Conservation (phyloP, 1,140 invertebrate genomes). For the Dryas iulia region DNA sequence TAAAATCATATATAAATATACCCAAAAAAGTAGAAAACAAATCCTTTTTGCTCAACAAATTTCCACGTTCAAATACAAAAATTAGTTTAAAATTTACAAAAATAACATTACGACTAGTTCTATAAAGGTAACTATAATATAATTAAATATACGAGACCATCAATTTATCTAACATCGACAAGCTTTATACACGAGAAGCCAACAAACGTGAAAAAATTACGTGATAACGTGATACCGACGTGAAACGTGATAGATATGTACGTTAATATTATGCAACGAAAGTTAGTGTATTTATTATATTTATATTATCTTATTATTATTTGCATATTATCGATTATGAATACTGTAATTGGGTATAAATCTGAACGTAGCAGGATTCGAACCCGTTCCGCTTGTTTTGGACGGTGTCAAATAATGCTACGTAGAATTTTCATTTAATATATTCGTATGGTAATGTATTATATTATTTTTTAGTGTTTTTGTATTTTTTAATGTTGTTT, state of each 20-base stretch:
- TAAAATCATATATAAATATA: neutral
- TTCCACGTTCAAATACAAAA: slow-evolving; percentile 7
- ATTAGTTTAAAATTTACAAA: slow-evolving; percentile 62
- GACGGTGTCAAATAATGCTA: neutral
- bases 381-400: neutral
- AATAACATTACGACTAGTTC: slow-evolving; percentile 64
- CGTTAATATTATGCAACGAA: neutral
- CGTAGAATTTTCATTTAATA: neutral
- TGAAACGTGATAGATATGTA: slow-evolving; percentile 3
- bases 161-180: slow-evolving; percentile 24
- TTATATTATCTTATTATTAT: neutral
- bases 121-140: slow-evolving; percentile 56
- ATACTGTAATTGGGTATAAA: neutral
- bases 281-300: neutral
- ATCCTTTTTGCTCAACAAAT: neutral
- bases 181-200: neutral
- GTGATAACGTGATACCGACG: neutral
- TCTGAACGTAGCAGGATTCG: neutral
- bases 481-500: neutral
- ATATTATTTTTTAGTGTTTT: neutral
- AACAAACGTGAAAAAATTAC: neutral
- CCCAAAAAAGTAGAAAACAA: neutral
- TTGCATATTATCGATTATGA: neutral
- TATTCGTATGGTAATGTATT: neutral
- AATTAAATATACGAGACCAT: slow-evolving; percentile 37